Evolutionary conservation across 92 coral and sea anemone genomes (phyloP).

Genomic region (Chrysogorgia sp.): DNA sequence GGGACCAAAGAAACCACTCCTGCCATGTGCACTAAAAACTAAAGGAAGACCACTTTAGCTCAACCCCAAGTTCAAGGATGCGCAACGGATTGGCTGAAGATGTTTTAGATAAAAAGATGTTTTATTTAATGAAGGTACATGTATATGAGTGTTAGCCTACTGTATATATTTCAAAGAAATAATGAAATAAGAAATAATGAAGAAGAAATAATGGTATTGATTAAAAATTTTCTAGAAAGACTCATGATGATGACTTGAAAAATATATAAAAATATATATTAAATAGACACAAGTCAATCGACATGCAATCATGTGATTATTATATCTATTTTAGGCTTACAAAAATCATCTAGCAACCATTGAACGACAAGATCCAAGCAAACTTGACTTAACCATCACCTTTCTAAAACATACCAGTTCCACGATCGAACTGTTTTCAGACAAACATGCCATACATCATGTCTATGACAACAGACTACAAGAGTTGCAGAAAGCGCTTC

Average conservation of each 20-base stretch:
- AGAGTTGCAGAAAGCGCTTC: not conserved
- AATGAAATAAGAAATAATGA: not conserved
- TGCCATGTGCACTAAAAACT: conserved; percentile 61
- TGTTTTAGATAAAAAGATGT: conserved; percentile 53
- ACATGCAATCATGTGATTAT: not conserved
- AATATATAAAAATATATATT: not conserved
- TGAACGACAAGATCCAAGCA: not conserved
- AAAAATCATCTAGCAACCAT: not conserved
- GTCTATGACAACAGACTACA: not conserved
- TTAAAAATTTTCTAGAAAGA: not conserved
- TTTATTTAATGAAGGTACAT: conserved; percentile 58
- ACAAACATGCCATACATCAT: conserved; percentile 5
- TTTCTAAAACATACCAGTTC: conserved; percentile 11
- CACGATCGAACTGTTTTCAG: conserved; percentile 7
- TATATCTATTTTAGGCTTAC: not conserved
- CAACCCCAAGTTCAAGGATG: conserved; percentile 61
- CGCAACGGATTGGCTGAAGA: conserved; percentile 62
- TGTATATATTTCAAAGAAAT: not conserved
- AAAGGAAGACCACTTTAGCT: conserved; percentile 43
- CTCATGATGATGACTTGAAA: not conserved
- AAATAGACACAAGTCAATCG: too few relatives aligned
- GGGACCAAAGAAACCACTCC: conserved; percentile 60
- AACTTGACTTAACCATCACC: not conserved
- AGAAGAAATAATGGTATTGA: not conserved
- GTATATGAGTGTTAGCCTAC: not conserved